Evolutionary conservation across 2,888 invertebrate species (phyloP), one percentile per base, ranked within the genome.

Genomic region (Gastracanthus pulcherrimus): DNA sequence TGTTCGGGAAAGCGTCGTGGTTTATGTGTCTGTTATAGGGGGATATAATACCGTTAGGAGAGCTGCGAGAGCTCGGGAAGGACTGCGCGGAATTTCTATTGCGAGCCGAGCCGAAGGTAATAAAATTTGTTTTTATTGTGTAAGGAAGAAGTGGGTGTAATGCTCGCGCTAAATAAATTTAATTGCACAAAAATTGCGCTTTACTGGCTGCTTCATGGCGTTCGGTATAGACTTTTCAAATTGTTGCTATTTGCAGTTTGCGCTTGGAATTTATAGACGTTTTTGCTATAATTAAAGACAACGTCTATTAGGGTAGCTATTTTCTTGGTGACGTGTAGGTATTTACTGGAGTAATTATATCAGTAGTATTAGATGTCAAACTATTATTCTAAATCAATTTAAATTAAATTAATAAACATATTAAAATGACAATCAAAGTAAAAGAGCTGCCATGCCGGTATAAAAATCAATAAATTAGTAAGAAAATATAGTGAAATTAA

Each of bases 41-140:
- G 64, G 62, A 76, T 76, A n/a, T n/a, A 75, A 71, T 66, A 72
- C 66, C 78, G 71, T 78, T 72, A 66, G 55, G 16, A 36, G 62
- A 23, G 26, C 29, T 45, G 60, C n/a, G n/a, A n/a, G n/a, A 69
- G 55, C 26, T 6, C 75, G 67, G n/a, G n/a, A n/a, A 75, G 55
- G 74, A 74, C 58, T 36, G 13, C 7, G 36, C 36, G 80, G 60
- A 62, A 80, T 80, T 74, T 74, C 74, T 60, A 74, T 74, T 67
- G 60, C 60, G n/a, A 36, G 58, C 13, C 41, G n/a, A 38, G 72
- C 58, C 48, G 41, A 66, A 60, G 71, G n/a, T 55, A 48, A 80
- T 80, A 75, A 80, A 80, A 69, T 75, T 60, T 62, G n/a, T 80
- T 76, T 80, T 80, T 75, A 75, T 70, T 62, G 74, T 26, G 29